Evolutionary conservation across 1,140 invertebrate genomes (phyloP).

Genomic region (Prorops nasuta): DNA sequence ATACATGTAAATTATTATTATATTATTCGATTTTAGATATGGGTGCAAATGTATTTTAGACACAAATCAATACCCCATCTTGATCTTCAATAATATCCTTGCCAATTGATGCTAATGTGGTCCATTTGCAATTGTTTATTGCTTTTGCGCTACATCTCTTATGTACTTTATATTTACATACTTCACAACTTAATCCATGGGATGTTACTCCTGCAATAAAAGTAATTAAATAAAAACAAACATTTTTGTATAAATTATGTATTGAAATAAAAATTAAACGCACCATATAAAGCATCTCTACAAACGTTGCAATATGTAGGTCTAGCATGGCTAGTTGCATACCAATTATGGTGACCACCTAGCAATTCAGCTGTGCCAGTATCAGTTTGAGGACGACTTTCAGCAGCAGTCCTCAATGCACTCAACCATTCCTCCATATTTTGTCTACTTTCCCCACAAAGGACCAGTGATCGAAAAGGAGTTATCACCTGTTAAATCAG

Average conservation of each 20-base stretch:
- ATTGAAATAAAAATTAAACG: conserved; percentile 18
- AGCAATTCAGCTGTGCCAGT: conserved; percentile 69
- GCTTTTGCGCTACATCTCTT: conserved; percentile 90
- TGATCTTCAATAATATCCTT: conserved; percentile 91
- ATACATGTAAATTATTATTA: too few relatives aligned
- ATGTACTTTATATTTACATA: conserved; percentile 96
- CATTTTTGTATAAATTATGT: neutral
- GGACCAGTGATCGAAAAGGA: conserved; percentile 76
- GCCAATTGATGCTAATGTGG: conserved; percentile 87
- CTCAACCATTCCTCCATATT: conserved; percentile 91
- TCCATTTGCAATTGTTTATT: conserved; percentile 96
- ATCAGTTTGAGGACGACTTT: conserved; percentile 66
- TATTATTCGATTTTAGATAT: conserved; percentile 7
- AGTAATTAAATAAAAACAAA: conserved; percentile 3
- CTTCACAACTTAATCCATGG: conserved; percentile 92
- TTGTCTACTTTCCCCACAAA: conserved; percentile 76
- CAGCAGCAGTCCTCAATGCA: conserved; percentile 71
- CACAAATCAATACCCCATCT: conserved; percentile 73
- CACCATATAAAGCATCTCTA: conserved; percentile 80
- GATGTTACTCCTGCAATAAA: conserved; percentile 76
- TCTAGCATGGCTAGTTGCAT: conserved; percentile 87
- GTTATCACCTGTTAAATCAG: conserved; percentile 70
- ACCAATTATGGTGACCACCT: conserved; percentile 90
- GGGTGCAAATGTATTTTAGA: conserved; percentile 7
- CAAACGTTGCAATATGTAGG: conserved; percentile 98